Conservation (phyloP, 2,113 vertebrate genomes). For the Albula goreensis region DNA sequence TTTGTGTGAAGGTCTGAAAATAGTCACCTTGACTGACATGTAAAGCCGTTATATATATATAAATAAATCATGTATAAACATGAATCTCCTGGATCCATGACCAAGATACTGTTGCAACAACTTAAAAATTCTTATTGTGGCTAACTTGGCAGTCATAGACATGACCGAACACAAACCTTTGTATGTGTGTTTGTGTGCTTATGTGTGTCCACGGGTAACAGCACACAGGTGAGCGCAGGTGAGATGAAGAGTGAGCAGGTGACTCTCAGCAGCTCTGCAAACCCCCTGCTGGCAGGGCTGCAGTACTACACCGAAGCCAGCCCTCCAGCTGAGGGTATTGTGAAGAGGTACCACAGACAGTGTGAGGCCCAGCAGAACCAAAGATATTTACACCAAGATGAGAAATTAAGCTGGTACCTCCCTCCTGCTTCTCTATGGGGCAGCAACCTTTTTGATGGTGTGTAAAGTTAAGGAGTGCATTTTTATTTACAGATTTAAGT, state of each 20-base stretch:
- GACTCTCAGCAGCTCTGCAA: slow-evolving; percentile 41
- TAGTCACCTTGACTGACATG: too few species aligned
- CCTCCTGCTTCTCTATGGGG: not conserved
- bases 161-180: not conserved
- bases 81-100: not conserved
- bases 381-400: slow-evolving; percentile 22
- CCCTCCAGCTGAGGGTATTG: slow-evolving; percentile 47
- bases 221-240: slow-evolving; percentile 52
- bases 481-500: not conserved
- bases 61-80: too few species aligned
- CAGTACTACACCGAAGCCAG: slow-evolving; percentile 60
- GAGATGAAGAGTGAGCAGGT: slow-evolving; percentile 59
- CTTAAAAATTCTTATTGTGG: not conserved
- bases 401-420: not conserved
- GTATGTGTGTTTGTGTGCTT: slow-evolving; percentile 10
- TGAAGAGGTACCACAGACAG: slow-evolving; percentile 59
- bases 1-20: too few species aligned
- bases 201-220: slow-evolving; percentile 38
- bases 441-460: not conserved
- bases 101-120: not conserved
- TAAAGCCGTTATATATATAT: too few species aligned
- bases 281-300: slow-evolving; percentile 67
- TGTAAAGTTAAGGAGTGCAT: not conserved
- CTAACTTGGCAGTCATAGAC: not conserved
- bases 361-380: slow-evolving; percentile 35